phyloP scores from a whole-genome alignment of 1,140 invertebrate genomes.

The Zaprionus davidi region DNA sequence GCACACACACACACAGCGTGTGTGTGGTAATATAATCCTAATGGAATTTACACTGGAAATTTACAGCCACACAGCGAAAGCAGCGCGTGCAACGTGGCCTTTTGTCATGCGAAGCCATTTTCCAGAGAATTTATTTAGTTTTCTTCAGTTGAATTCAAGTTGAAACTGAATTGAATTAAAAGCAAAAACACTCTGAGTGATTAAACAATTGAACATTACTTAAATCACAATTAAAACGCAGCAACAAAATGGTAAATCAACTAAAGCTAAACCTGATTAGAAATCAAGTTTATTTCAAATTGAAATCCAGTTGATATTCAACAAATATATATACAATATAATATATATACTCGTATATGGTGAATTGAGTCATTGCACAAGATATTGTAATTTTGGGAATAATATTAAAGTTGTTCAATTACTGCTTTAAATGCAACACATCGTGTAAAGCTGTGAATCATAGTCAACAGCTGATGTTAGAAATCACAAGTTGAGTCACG shows the following conservation, averaged over 20 bases:
- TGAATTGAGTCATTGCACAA: neutral
- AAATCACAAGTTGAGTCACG: slow-evolving; percentile 1
- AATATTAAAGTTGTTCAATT: neutral
- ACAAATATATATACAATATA: neutral
- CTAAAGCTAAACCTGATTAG: neutral
- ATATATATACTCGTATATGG: neutral
- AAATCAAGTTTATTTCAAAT: slow-evolving; percentile 8
- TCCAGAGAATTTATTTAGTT: neutral
- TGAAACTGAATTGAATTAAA: slow-evolving; percentile 34
- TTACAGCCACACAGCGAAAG: slow-evolving; percentile 53
- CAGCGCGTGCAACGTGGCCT: slow-evolving; percentile 55
- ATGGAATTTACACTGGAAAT: slow-evolving; percentile 80
- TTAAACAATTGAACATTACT: neutral
- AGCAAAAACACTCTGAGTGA: neutral
- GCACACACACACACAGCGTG: no score
- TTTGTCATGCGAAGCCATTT: slow-evolving; percentile 54
- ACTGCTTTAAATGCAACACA: neutral
- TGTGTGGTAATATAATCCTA: slow-evolving; percentile 76
- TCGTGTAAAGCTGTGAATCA: neutral
- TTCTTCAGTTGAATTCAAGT: slow-evolving; percentile 6
- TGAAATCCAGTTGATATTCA: neutral
- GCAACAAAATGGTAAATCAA: neutral
- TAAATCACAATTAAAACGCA: neutral
- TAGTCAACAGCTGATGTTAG: neutral
- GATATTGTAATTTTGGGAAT: neutral